These are phyloP conservation scores for Pammene aurita DNA, from an alignment of 2,888 invertebrate genomes.

Conservation along the genomic window DNA sequence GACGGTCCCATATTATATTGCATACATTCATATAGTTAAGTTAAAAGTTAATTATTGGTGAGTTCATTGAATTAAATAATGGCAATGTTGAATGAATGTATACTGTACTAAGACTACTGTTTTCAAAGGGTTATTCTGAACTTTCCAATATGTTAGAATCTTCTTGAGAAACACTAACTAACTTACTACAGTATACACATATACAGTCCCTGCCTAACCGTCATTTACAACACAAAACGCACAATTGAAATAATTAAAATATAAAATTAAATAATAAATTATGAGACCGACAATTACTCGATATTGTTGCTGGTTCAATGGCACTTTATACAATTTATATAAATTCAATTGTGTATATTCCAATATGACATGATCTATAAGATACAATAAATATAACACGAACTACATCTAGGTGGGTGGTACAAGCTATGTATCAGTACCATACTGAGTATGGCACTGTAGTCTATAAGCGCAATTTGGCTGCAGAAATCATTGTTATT, in stretches of 20 bases:
- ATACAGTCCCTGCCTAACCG: neutral
- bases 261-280: slow-evolving; percentile 10
- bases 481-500: slow-evolving; percentile 17
- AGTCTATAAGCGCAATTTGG: slow-evolving; percentile 18
- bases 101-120: neutral
- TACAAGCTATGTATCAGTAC: slow-evolving; percentile 26
- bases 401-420: slow-evolving; percentile 39
- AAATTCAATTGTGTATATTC: slow-evolving; percentile 36
- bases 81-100: neutral
- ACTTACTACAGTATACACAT: slow-evolving; percentile 10
- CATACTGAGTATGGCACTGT: slow-evolving; percentile 13
- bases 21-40: neutral
- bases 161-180: neutral
- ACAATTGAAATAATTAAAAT: neutral
- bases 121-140: neutral
- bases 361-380: slow-evolving; percentile 37
- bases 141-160: neutral
- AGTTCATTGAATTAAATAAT: slow-evolving; percentile 5
- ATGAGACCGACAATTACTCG: slow-evolving; percentile 11
- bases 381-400: slow-evolving; percentile 39
- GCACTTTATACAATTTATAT: slow-evolving; percentile 39
- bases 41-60: too few species aligned
- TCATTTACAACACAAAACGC: neutral
- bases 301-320: slow-evolving; percentile 29
- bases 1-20: slow-evolving; percentile 16